Conservation (phyloP, 2,888 invertebrate genomes). For the Phaedon cochleariae region DNA sequence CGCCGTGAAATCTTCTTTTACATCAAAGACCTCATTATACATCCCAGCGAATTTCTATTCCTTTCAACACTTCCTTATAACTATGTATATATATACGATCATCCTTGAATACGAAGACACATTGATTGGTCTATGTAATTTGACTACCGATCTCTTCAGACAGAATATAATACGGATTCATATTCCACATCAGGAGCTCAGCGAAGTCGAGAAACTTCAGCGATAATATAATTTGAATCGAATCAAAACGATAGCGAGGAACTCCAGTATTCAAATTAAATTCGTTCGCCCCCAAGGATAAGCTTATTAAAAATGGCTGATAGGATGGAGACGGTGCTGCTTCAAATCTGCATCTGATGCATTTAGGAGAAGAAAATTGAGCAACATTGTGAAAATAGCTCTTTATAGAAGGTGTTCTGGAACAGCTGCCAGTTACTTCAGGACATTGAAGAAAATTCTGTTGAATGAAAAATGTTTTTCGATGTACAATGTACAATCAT, state of each 20-base stretch:
- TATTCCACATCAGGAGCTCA: slow-evolving; percentile 1
- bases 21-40: neutral
- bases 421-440: too few species aligned
- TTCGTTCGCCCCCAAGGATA: neutral
- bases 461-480: too few species aligned
- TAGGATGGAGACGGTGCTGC: too few species aligned
- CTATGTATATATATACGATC: too few species aligned
- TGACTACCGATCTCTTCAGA: neutral
- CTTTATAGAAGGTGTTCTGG: too few species aligned
- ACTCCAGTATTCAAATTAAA: neutral
- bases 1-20: neutral
- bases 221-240: neutral
- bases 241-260: neutral
- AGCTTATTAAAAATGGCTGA: neutral
- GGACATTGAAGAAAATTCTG: too few species aligned
- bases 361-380: too few species aligned
- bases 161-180: neutral
- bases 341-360: too few species aligned
- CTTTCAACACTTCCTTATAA: too few species aligned
- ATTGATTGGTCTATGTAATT: neutral
- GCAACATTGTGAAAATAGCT: too few species aligned
- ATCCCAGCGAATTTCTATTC: neutral
- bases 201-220: neutral
- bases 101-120: neutral
- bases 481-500: too few species aligned